Conservation (phyloP, 2,797 vertebrate species). For the Vipera latastei region DNA sequence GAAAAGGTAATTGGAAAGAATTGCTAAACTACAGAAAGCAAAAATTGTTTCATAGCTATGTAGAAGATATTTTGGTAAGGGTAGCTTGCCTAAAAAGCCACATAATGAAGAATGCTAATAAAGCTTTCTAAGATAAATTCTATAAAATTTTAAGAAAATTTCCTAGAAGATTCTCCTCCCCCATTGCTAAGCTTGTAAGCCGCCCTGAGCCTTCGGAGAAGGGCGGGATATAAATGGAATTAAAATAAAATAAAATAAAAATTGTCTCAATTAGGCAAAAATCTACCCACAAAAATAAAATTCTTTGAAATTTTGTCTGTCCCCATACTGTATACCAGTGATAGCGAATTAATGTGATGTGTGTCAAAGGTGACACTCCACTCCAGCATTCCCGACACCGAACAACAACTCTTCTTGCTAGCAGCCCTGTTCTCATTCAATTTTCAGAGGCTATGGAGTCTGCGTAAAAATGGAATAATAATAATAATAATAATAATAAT, state of each 20-base stretch:
- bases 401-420: background rate
- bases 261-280: background rate
- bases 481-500: no score
- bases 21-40: background rate
- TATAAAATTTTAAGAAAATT: background rate
- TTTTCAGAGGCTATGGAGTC: background rate
- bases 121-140: background rate
- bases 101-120: background rate
- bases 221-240: no score
- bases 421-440: background rate
- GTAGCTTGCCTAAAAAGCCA: background rate
- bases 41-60: background rate
- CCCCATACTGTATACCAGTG: background rate
- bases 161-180: background rate
- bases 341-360: background rate
- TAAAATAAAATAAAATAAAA: no score
- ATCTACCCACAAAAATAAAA: background rate
- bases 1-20: conserved; percentile 80
- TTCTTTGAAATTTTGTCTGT: background rate
- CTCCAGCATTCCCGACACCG: background rate
- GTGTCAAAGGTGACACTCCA: background rate
- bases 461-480: background rate
- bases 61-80: background rate
- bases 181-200: no score
- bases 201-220: no score